A percentile compares a stretch with the other conserved stretches of the same genome.
Conservation (phyloP, 2,888 invertebrate species). For the Parnassius apollo region DNA sequence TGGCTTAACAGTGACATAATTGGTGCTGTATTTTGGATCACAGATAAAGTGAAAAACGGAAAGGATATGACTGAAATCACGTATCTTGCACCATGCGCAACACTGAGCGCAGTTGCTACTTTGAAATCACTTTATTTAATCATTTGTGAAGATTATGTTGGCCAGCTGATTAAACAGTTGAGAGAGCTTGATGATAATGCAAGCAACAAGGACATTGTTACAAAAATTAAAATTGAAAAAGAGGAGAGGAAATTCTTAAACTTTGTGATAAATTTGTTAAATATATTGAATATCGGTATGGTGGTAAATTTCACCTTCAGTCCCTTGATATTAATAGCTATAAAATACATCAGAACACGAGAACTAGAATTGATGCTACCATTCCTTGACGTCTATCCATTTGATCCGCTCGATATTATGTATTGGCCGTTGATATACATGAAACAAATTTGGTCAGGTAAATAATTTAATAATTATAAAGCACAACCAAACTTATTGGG, state of each 20-base stretch:
- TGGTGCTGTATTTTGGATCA: slow-evolving; percentile 34
- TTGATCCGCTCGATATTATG: slow-evolving; percentile 42
- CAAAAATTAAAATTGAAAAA: slow-evolving; percentile 30
- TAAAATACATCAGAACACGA: slow-evolving; percentile 42
- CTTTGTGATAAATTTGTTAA: slow-evolving; percentile 26
- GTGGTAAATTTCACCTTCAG: slow-evolving; percentile 41
- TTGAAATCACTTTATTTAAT: slow-evolving; percentile 38
- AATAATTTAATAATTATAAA: neutral
- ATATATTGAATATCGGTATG: slow-evolving; percentile 38
- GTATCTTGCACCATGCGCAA: slow-evolving; percentile 41
- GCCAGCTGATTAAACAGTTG: slow-evolving; percentile 34
- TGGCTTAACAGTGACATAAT: slow-evolving; percentile 37
- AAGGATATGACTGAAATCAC: slow-evolving; percentile 43
- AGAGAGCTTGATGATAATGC: slow-evolving; percentile 37
- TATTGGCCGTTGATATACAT: slow-evolving; percentile 48
- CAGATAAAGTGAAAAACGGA: slow-evolving; percentile 34
- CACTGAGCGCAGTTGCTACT: slow-evolving; percentile 36
- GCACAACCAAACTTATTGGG: no score
- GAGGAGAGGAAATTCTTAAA: slow-evolving; percentile 33
- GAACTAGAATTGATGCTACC: slow-evolving; percentile 44
- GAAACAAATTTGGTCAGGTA: slow-evolving; percentile 51
- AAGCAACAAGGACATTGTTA: slow-evolving; percentile 26
- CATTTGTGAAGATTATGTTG: slow-evolving; percentile 33
- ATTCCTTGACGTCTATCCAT: slow-evolving; percentile 45
- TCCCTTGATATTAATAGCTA: slow-evolving; percentile 42